Conservation (phyloP, 2,888 invertebrate species). For the Geotrupes spiniger region DNA sequence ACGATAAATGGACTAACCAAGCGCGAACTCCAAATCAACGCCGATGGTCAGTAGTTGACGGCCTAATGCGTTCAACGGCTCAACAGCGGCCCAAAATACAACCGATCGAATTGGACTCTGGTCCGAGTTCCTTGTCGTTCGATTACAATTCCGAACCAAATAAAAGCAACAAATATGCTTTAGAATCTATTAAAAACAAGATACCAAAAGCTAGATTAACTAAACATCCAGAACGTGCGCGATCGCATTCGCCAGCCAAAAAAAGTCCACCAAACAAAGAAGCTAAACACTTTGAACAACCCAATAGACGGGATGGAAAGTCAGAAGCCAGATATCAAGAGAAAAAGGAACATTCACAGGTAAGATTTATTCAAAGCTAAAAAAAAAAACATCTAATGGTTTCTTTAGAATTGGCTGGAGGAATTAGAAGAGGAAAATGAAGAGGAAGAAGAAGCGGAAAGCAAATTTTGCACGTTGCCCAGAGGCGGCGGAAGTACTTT, state of each 20-base stretch:
- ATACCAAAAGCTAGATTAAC: conserved; percentile 46
- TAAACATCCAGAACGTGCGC: conserved; percentile 42
- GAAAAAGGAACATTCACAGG: conserved; percentile 8
- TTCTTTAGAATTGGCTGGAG: conserved; percentile 35
- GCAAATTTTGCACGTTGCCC: conserved; percentile 72
- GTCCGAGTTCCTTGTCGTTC: conserved; percentile 27
- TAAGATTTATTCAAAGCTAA: too few relatives aligned
- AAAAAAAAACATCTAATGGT: neutral
- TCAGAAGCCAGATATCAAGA: conserved; percentile 6
- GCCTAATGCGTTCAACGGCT: conserved; percentile 28
- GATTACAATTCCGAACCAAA: conserved; percentile 19
- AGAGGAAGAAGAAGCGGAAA: conserved; percentile 54
- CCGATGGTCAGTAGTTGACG: conserved; percentile 45
- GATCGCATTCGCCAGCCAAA: conserved; percentile 47
- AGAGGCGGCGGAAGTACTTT: conserved; percentile 56
- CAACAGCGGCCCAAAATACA: conserved; percentile 23
- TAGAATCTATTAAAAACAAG: conserved; percentile 41
- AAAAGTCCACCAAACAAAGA: conserved; percentile 21
- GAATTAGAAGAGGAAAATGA: conserved; percentile 49
- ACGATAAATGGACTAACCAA: conserved; percentile 23
- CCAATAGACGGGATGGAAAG: neutral
- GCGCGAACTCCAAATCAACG: conserved; percentile 16
- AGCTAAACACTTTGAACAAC: too few relatives aligned
- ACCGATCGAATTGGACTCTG: conserved; percentile 25
- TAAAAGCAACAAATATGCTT: conserved; percentile 21